These are phyloP conservation scores for Hemiscyllium ocellatum DNA, from an alignment of 2,113 vertebrate genomes.

Conservation along the genomic window DNA sequence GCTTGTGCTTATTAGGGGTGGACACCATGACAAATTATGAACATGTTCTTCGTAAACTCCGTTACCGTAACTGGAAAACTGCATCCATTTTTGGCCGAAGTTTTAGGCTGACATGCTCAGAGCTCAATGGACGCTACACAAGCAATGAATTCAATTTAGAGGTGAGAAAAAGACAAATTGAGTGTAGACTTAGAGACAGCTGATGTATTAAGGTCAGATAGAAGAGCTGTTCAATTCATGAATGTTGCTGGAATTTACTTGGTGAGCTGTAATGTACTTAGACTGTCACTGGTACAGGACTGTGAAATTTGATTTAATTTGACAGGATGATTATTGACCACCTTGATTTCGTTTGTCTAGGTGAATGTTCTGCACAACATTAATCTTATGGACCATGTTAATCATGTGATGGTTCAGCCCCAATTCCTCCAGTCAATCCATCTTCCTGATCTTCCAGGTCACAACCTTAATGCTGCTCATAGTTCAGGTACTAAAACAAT, in stretches of 20 bases:
- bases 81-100: slow-evolving; percentile 59
- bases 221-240: slow-evolving; percentile 2
- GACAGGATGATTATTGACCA: slow-evolving; percentile 33
- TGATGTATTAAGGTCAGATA: neutral
- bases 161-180: slow-evolving; percentile 54
- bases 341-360: slow-evolving; percentile 51
- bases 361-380: slow-evolving; percentile 75
- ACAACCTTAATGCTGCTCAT: slow-evolving; percentile 37
- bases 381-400: slow-evolving; percentile 64
- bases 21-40: slow-evolving; percentile 88
- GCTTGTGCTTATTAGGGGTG: slow-evolving; percentile 62
- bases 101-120: slow-evolving; percentile 87
- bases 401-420: slow-evolving; percentile 71
- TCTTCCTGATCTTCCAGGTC: slow-evolving; percentile 47
- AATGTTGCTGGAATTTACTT: slow-evolving; percentile 33
- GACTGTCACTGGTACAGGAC: neutral
- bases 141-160: slow-evolving; percentile 90
- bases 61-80: slow-evolving; percentile 69
- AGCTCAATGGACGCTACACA: slow-evolving; percentile 87
- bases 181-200: neutral
- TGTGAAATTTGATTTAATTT: slow-evolving; percentile 31
- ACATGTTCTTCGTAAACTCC: slow-evolving; percentile 73
- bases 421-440: slow-evolving; percentile 77
- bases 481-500: slow-evolving; percentile 16
- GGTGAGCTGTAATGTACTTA: neutral